A percentile compares a stretch with the other conserved stretches of the same genome.
These are phyloP conservation scores for Pitta sordida DNA, from an alignment of 2,113 vertebrate genomes.

Conservation along the genomic window DNA sequence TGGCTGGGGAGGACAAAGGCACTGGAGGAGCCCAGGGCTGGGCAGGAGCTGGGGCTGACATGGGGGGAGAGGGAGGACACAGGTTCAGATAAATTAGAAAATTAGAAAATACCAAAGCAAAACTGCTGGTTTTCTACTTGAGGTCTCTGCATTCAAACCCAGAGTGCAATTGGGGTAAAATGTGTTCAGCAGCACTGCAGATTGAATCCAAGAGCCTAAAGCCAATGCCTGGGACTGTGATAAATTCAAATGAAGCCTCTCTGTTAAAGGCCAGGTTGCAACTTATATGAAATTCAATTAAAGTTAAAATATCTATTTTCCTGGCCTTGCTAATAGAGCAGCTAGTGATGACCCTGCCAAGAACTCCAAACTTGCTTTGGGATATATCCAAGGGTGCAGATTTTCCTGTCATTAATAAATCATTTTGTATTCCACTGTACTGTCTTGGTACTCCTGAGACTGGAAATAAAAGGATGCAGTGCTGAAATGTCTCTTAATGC, in stretches of 20 bases:
- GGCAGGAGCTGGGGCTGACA: accelerated
- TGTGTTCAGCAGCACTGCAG: not conserved
- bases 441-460: not conserved
- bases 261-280: slow-evolving; percentile 30
- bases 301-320: slow-evolving; percentile 60
- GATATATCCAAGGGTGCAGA: not conserved
- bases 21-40: not conserved
- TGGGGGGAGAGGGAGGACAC: accelerated
- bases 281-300: slow-evolving; percentile 54
- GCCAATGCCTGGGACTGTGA: not conserved
- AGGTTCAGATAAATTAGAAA: not conserved
- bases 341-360: slow-evolving; percentile 20
- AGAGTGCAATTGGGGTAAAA: not conserved
- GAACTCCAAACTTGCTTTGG: slow-evolving; percentile 20
- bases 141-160: not conserved
- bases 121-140: not conserved
- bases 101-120: not conserved
- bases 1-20: accelerated
- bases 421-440: not conserved
- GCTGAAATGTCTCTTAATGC: not conserved
- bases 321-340: not conserved
- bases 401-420: slow-evolving; percentile 13
- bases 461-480: not conserved
- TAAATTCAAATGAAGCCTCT: slow-evolving; percentile 19
- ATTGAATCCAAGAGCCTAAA: not conserved